phyloP scores from a whole-genome alignment of 2,888 invertebrate species.

The Fragum whitleyi region DNA sequence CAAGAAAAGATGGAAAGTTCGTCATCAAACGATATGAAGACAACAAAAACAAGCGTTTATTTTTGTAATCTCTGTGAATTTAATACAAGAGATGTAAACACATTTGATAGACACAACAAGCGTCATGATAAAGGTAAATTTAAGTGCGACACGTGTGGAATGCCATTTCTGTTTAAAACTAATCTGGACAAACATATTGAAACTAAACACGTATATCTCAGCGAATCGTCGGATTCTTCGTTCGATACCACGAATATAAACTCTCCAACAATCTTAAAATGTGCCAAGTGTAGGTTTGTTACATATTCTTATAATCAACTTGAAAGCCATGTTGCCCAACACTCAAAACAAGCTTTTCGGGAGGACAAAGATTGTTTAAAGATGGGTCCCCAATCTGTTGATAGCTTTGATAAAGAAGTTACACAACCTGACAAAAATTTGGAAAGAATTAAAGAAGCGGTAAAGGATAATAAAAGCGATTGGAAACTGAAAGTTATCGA shows the following conservation, averaged over 20 bases:
- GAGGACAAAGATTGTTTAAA: background rate
- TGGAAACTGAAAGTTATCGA: background rate
- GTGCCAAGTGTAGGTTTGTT: background rate
- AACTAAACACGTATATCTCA: background rate
- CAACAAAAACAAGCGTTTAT: too few species aligned
- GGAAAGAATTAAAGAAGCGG: background rate
- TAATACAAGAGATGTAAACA: background rate
- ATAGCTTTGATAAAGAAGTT: too few species aligned
- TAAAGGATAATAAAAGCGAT: background rate
- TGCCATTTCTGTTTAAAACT: constrained; percentile 15
- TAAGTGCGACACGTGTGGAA: background rate
- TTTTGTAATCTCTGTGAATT: background rate
- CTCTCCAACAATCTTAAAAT: background rate
- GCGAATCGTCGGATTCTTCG: constrained; percentile 8
- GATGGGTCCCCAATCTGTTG: too few species aligned
- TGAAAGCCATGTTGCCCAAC: background rate
- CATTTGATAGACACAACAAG: constrained; percentile 1
- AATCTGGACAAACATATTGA: constrained; percentile 9
- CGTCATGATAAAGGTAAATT: constrained; percentile 15
- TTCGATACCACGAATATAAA: background rate
- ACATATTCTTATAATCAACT: constrained; percentile 12
- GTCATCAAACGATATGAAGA: too few species aligned
- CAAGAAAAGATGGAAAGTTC: too few species aligned
- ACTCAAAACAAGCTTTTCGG: background rate
- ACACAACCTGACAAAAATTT: background rate